phyloP scores from a whole-genome alignment of 1,140 invertebrate genomes.

The Heterodera schachtii region DNA sequence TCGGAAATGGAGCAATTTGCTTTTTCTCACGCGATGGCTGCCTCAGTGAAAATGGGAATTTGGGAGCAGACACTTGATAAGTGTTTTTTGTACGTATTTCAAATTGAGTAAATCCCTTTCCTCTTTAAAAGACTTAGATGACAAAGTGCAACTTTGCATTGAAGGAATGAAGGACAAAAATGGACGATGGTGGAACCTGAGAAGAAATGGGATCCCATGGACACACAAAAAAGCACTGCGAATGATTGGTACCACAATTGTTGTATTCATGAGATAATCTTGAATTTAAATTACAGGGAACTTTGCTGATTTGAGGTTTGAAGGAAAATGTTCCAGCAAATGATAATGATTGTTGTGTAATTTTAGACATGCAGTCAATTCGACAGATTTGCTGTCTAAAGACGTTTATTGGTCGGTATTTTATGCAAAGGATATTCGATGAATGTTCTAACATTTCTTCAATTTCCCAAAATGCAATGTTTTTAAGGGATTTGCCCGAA shows the following conservation, averaged over 20 bases:
- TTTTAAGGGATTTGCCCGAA: slow-evolving; percentile 29
- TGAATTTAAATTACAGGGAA: slow-evolving; percentile 1
- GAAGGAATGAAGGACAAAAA: background rate
- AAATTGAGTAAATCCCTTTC: background rate
- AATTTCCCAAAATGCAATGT: background rate
- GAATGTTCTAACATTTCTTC: background rate
- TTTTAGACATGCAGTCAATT: slow-evolving; percentile 26
- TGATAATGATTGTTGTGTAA: background rate
- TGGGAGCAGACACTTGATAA: slow-evolving; percentile 41
- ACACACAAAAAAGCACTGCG: slow-evolving; percentile 1
- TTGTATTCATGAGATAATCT: background rate
- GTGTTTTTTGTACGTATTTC: background rate
- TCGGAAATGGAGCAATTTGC: slow-evolving; percentile 49
- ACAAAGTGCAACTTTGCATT: slow-evolving; percentile 9
- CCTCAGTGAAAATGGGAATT: slow-evolving; percentile 54
- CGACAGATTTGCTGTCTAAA: slow-evolving; percentile 17
- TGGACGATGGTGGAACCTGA: background rate
- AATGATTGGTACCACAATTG: background rate
- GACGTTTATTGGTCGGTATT: slow-evolving; percentile 24
- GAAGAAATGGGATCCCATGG: background rate
- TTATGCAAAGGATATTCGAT: background rate
- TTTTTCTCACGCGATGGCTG: slow-evolving; percentile 50
- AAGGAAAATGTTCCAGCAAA: background rate
- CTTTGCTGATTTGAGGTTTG: slow-evolving; percentile 19
- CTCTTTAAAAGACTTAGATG: slow-evolving; percentile 10